Base-by-base conservation (phyloP, 2,113 vertebrate species). In the Rhinopithecus roxellana region DNA sequence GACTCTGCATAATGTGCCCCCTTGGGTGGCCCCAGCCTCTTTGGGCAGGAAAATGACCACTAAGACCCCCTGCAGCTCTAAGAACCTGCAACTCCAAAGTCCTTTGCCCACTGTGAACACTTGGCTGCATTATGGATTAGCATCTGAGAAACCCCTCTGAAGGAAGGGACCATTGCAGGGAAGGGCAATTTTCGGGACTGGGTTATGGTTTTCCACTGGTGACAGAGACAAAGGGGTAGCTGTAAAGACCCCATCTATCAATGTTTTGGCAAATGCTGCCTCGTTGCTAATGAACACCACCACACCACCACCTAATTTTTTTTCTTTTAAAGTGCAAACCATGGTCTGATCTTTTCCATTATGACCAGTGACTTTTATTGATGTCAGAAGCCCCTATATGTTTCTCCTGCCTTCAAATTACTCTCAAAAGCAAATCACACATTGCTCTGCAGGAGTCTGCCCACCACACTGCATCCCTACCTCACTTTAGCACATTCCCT, bases 381-480 rank as follows among this genome's bases (percentile, higher is more conserved):
- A 43, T 93, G 30, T 0, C 0, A 83, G 78, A 84, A 38, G 91
- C 93, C 97, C 23, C 3, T 1, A 52, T 4, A 0, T 84, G 95
- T 87, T 43, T 79, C 57, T 61, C 38, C 5, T 93, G 67, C 93
- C 93, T 93, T 75, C 92, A 40, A 61, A 86, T 88, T 97, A 78
- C 61, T 90, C 67, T 90, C 67, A 72, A 93, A 82, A 96, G 87
- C 12, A 98, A 97, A 95, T 7, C 0, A 0, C 5, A 69, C 86
- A 27, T 96, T 92, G 14, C 88, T 97, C 27, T 67, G 3, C 59
- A 96, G 35, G 30, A 85, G 20, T 95, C 75, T 72, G 45, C 61
- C 40, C 22, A 13, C 43, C 22, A 13, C 27, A 48, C 18, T 67
- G 30, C 20, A 23, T 23, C 25, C 70, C 6, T 25, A 64, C 57